A percentile compares a stretch with the other conserved stretches of the same genome.
Evolutionary conservation across 2,113 vertebrate genomes (phyloP).

Genomic region (Nothoprocta perdicaria): DNA sequence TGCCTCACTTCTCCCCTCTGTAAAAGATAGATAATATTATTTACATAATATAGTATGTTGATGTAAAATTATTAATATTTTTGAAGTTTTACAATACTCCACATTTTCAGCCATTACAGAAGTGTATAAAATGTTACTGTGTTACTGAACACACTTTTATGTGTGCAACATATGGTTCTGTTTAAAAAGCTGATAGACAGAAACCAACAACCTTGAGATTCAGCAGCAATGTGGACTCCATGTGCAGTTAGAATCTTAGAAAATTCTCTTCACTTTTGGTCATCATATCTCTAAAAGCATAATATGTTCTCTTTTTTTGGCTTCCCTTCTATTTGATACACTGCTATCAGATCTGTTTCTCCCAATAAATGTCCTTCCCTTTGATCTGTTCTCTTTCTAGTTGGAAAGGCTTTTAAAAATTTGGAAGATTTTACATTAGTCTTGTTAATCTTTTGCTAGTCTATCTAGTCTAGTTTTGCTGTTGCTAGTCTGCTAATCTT

Average conservation of each 20-base stretch:
- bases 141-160: neutral
- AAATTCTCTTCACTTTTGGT: neutral
- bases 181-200: neutral
- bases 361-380: neutral
- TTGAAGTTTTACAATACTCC: neutral
- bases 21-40: neutral
- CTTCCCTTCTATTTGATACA: fast-evolving
- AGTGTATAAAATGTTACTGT: neutral
- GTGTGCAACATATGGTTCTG: neutral
- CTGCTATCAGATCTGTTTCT: neutral
- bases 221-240: neutral
- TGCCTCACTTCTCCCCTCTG: neutral
- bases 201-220: neutral
- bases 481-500: too few relatives aligned
- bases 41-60: neutral
- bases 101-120: neutral
- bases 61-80: neutral
- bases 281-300: neutral
- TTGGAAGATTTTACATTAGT: neutral
- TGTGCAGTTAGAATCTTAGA: neutral
- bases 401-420: neutral
- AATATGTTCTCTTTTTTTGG: neutral
- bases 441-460: neutral
- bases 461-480: too few relatives aligned
- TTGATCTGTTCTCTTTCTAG: neutral